A percentile compares a stretch with the other conserved stretches of the same genome.
phyloP scores from a whole-genome alignment of 92 coral and sea anemone genomes.

The Actinostola sp. region DNA sequence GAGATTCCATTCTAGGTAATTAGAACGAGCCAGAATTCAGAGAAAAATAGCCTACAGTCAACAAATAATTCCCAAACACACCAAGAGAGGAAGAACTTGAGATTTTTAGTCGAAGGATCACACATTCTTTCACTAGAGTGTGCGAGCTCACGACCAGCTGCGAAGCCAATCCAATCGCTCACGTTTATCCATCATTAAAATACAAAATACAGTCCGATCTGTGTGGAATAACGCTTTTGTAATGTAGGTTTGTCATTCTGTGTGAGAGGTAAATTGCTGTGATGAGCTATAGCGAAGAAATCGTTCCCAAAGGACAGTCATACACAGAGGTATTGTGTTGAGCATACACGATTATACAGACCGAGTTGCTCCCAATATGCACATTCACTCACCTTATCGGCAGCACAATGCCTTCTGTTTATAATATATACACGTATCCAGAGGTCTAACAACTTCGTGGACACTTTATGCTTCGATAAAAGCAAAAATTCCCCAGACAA shows the following conservation, averaged over 20 bases:
- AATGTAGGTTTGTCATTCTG: slow-evolving; percentile 1
- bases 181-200: slow-evolving; percentile 2
- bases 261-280: neutral
- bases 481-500: slow-evolving; percentile 78
- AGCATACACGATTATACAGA: slow-evolving; percentile 40
- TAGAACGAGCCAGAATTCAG: slow-evolving; percentile 2
- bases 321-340: slow-evolving; percentile 26
- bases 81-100: slow-evolving; percentile 9
- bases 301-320: slow-evolving; percentile 32
- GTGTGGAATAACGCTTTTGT: slow-evolving; percentile 1
- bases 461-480: slow-evolving; percentile 80
- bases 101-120: neutral
- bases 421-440: slow-evolving; percentile 71
- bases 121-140: slow-evolving; percentile 9
- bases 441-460: slow-evolving; percentile 69
- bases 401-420: slow-evolving; percentile 67
- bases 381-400: slow-evolving; percentile 73
- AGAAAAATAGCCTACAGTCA: neutral
- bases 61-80: slow-evolving; percentile 1
- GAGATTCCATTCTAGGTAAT: slow-evolving; percentile 12
- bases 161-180: neutral
- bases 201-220: slow-evolving; percentile 13
- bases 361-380: slow-evolving; percentile 7
- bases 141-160: neutral
- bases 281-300: neutral